phyloP scores from a whole-genome alignment of 2,113 vertebrate species.

The Leptosomus discolor region DNA sequence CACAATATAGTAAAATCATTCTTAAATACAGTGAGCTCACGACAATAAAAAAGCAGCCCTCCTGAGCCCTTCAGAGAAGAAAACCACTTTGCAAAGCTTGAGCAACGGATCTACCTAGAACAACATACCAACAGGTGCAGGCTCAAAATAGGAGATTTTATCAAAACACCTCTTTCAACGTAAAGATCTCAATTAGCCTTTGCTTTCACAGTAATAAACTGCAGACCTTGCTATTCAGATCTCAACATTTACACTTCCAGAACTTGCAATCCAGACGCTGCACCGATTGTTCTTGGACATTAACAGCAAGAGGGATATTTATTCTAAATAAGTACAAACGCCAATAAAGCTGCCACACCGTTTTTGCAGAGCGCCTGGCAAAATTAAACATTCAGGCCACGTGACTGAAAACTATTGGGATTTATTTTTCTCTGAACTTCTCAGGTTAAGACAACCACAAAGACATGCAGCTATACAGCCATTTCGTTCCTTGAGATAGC shows the following conservation, averaged over 20 bases:
- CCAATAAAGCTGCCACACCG: not conserved
- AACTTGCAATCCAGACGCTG: not conserved
- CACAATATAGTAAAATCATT: not conserved
- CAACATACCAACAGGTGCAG: not conserved
- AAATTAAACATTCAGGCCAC: not conserved
- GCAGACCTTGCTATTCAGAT: not conserved
- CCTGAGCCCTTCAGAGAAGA: not conserved
- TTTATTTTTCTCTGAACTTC: not conserved
- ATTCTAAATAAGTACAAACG: not conserved
- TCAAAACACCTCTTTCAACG: not conserved
- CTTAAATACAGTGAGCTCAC: not conserved
- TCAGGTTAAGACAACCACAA: not conserved
- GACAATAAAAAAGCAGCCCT: not conserved
- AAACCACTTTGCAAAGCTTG: not conserved
- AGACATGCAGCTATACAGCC: not conserved
- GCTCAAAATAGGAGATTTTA: not conserved
- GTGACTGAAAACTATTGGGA: not conserved
- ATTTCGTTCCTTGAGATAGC: rapidly evolving
- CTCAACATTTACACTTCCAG: not conserved
- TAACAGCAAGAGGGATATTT: not conserved
- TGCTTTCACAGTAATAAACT: not conserved
- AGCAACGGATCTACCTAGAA: not conserved
- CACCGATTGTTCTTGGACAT: rapidly evolving
- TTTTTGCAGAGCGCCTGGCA: not conserved
- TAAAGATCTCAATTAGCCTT: not conserved